Evolutionary conservation across 2,113 vertebrate species (phyloP), one percentile per base, ranked within the genome.

Genomic region (Gallinago undulata): DNA sequence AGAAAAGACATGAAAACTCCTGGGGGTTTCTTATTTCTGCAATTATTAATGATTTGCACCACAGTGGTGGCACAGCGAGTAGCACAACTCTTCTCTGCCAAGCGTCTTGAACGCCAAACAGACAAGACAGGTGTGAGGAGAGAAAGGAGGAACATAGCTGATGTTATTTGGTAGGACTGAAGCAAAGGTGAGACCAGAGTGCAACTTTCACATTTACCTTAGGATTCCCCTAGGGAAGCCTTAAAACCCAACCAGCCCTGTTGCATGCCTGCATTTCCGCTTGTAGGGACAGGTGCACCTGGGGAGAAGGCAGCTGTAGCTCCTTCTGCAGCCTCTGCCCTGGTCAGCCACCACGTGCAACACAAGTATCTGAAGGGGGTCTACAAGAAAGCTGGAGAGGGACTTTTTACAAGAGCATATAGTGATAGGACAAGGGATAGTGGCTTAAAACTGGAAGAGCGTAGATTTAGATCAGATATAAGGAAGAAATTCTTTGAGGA

Each of bases 311-410:
- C 51, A 82, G 27, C 12, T 28, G 39, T 11, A 53, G 35, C n/a
- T 63, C 55, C 59, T 67, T 66, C 77, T 62, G 43, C 72, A 86
- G 37, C 37, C 55, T 77, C 39, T 31, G 45, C 25, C 6, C 50
- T 63, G 19, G 23, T 64, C 51, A 47, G 50, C 3, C 56, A 22
- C 18, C 0, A 0, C 41, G 33, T 72, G 50, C 27, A 6, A 30
- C 82, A 37, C 35, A 35, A 62, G 9, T 37, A 27, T 37, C 59
- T 62, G 59, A 62, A 62, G 16, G 24, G 23, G 10, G 15, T 35
- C 59, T 37, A 25, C n/a, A 27, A 35, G 35, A 62, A 62, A 62
- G 59, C 9, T 25, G 24, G 23, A 24, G 15, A 37, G n/a, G 23
- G n/a, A 62, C 22, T 37, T 62, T 62, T 37, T 37, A 37, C 35